Conservation (phyloP, 2,113 vertebrate genomes). For the Lepidothrix coronata region DNA sequence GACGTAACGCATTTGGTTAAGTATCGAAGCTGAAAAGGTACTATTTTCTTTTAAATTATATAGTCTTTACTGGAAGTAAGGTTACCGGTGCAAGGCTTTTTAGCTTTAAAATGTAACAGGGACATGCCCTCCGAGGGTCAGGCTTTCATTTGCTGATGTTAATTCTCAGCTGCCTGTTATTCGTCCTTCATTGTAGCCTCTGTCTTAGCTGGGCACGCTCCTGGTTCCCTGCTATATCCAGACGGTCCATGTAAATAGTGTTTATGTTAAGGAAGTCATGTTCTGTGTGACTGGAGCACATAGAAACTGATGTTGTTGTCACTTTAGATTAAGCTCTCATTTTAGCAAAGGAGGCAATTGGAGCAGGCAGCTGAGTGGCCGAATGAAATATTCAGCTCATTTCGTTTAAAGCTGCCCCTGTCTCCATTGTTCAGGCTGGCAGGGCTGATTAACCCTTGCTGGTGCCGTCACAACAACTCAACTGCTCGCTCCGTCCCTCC, state of each 20-base stretch:
- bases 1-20: constrained; percentile 69
- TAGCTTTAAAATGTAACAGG: constrained; percentile 65
- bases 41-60: constrained; percentile 73
- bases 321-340: constrained; percentile 84
- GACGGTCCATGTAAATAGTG: constrained; percentile 81
- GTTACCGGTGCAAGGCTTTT: constrained; percentile 68
- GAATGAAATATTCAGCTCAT: constrained; percentile 91
- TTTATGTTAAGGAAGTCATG: constrained; percentile 90
- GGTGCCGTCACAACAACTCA: constrained; percentile 18
- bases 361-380: constrained; percentile 84
- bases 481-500: not conserved
- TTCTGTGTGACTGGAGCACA: constrained; percentile 87
- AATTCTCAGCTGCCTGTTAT: constrained; percentile 76
- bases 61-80: constrained; percentile 60
- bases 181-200: constrained; percentile 72
- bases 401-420: constrained; percentile 82
- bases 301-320: constrained; percentile 91
- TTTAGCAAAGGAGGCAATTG: constrained; percentile 81
- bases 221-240: constrained; percentile 69
- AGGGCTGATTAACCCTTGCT: constrained; percentile 74
- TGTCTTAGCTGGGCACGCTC: constrained; percentile 73
- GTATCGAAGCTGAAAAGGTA: constrained; percentile 73
- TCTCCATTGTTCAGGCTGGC: constrained; percentile 80
- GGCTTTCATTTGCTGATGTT: constrained; percentile 75
- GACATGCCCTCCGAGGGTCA: constrained; percentile 76